Percentiles rank a stretch among this genome's conserved stretches.
phyloP scores from a whole-genome alignment of 2,113 vertebrate genomes.

The Willisornis vidua region DNA sequence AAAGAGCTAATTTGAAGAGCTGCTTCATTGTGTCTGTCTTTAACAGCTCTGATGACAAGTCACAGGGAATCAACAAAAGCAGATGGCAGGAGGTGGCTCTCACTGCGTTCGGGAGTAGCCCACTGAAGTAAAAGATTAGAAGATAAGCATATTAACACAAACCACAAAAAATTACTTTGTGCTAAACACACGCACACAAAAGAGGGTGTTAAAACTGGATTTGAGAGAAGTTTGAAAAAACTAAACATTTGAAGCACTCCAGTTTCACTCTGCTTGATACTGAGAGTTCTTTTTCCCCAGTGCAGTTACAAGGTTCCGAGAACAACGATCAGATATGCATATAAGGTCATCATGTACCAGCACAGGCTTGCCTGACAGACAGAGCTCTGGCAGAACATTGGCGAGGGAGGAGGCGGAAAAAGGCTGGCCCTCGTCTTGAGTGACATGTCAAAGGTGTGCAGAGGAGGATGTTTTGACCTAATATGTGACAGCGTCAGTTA shows the following conservation, averaged over 20 bases:
- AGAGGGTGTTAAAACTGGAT: neutral
- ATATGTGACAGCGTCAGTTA: neutral
- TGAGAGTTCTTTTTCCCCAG: neutral
- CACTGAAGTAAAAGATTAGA: neutral
- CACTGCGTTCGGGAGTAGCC: neutral
- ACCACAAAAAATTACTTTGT: neutral
- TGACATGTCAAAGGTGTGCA: neutral
- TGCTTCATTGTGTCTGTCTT: neutral
- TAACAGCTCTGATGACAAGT: constrained; percentile 15
- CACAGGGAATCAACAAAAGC: constrained; percentile 4
- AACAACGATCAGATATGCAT: fast-evolving
- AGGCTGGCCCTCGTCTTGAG: neutral
- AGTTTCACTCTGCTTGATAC: neutral
- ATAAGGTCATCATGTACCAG: neutral
- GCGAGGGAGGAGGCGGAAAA: too few species aligned
- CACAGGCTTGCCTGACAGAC: neutral
- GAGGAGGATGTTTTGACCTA: neutral
- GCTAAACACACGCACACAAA: neutral
- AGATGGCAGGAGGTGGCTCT: constrained; percentile 25
- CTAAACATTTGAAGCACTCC: neutral
- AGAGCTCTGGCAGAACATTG: neutral
- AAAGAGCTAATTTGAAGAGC: constrained; percentile 31
- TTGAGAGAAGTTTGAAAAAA: neutral
- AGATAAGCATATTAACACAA: neutral
- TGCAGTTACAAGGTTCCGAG: neutral